A percentile compares a stretch with the other conserved stretches of the same genome.
These are phyloP conservation scores for Drosophila ochracea DNA, from an alignment of 2,888 invertebrate species.

Conservation along the genomic window DNA sequence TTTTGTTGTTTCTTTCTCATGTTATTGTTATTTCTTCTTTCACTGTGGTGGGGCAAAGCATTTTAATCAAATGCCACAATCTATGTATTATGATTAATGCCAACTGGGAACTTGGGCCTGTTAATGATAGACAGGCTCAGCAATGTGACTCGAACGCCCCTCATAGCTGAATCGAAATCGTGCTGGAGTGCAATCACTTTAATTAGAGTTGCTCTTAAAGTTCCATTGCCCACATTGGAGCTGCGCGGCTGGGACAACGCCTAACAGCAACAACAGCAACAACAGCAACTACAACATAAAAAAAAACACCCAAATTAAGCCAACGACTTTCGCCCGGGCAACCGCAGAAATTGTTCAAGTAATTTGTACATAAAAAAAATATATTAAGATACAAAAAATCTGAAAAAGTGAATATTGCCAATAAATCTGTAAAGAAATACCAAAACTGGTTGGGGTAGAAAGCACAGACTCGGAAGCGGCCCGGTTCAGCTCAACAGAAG, in stretches of 20 bases:
- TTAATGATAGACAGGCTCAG: slow-evolving; percentile 53
- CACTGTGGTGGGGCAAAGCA: slow-evolving; percentile 10
- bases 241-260: slow-evolving; percentile 66
- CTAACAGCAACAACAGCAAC: slow-evolving; percentile 40
- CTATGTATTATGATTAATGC: slow-evolving; percentile 30
- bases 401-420: slow-evolving; percentile 68
- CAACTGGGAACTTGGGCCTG: slow-evolving; percentile 9
- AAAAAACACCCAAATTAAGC: slow-evolving; percentile 51
- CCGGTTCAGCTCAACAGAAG: slow-evolving; percentile 18
- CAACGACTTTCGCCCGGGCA: slow-evolving; percentile 68
- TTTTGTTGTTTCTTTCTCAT: background rate
- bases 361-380: slow-evolving; percentile 56
- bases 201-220: slow-evolving; percentile 67
- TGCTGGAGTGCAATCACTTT: slow-evolving; percentile 69
- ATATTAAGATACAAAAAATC: slow-evolving; percentile 45
- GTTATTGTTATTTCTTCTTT: background rate
- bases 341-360: slow-evolving; percentile 61
- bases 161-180: slow-evolving; percentile 68
- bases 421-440: slow-evolving; percentile 62
- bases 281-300: slow-evolving; percentile 18
- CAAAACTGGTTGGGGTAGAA: slow-evolving; percentile 75
- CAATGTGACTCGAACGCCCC: slow-evolving; percentile 45
- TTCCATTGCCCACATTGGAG: slow-evolving; percentile 51
- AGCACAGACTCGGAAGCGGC: slow-evolving; percentile 60
- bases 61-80: slow-evolving; percentile 22